phyloP scores from a whole-genome alignment of 2,113 vertebrate genomes.

The Monarcha castaneiventris region DNA sequence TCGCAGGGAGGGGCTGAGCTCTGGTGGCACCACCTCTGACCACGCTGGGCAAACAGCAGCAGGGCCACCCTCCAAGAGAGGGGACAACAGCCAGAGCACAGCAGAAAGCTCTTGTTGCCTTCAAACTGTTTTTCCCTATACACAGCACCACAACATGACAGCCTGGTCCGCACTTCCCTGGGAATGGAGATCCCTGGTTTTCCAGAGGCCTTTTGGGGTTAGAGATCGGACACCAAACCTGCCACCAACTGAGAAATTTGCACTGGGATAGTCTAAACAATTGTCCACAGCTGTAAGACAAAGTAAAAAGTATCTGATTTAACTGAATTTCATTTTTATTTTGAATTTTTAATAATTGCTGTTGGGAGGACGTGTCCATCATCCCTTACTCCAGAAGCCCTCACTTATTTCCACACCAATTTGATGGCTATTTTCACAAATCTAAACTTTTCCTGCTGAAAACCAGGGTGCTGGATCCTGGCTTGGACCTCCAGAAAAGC shows the following conservation, averaged over 20 bases:
- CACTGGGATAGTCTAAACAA: not conserved
- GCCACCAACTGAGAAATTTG: accelerated
- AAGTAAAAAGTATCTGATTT: not conserved
- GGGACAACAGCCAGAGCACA: not conserved
- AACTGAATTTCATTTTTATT: not conserved
- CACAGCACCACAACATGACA: accelerated
- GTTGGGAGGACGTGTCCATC: not conserved
- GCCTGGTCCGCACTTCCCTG: accelerated
- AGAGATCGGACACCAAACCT: not conserved
- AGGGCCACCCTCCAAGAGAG: not conserved
- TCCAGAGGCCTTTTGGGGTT: not conserved
- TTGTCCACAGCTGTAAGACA: not conserved
- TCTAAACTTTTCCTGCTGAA: not conserved
- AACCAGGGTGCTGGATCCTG: not conserved
- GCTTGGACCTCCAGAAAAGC: not conserved
- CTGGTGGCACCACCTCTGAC: not conserved
- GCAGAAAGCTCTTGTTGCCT: not conserved
- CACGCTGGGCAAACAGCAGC: not conserved
- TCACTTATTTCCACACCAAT: not conserved
- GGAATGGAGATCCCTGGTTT: not conserved
- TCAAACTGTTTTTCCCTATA: not conserved
- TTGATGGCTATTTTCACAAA: not conserved
- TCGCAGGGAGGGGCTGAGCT: accelerated
- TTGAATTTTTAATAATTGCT: not conserved
- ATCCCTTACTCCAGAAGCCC: not conserved